Conservation (phyloP, 1,140 invertebrate species). For the Eueides isabella region DNA sequence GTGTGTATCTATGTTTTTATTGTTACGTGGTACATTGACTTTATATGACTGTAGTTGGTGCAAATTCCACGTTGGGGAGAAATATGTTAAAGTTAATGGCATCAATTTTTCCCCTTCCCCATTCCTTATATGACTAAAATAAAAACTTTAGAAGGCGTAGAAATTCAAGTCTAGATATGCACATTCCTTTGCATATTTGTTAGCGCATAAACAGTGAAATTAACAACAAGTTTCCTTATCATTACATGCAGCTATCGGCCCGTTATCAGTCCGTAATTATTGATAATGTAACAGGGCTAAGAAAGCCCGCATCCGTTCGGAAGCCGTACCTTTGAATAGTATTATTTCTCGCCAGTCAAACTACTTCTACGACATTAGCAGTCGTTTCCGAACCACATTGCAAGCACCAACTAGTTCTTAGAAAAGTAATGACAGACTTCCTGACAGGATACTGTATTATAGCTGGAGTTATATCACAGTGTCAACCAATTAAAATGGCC, state of each 20-base stretch:
- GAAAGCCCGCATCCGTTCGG: slow-evolving; percentile 65
- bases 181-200: slow-evolving; percentile 13
- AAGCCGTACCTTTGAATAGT: slow-evolving; percentile 50
- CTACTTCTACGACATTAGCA: slow-evolving; percentile 29
- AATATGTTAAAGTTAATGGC: no score
- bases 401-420: slow-evolving; percentile 33
- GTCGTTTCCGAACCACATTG: slow-evolving; percentile 40
- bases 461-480: slow-evolving; percentile 43
- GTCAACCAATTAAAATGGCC: slow-evolving; percentile 41
- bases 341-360: slow-evolving; percentile 41
- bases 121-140: background rate
- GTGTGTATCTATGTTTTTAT: no score
- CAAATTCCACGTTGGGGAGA: no score
- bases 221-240: slow-evolving; percentile 40
- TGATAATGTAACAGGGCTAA: slow-evolving; percentile 52
- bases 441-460: slow-evolving; percentile 44
- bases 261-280: slow-evolving; percentile 47
- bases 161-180: background rate
- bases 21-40: no score
- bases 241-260: slow-evolving; percentile 20
- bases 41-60: no score
- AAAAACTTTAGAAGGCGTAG: background rate
- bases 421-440: slow-evolving; percentile 45
- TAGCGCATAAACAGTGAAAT: slow-evolving; percentile 9
- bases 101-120: no score